These are phyloP conservation scores for Coturnix japonica DNA, from an alignment of 2,113 vertebrate species.

Conservation along the genomic window DNA sequence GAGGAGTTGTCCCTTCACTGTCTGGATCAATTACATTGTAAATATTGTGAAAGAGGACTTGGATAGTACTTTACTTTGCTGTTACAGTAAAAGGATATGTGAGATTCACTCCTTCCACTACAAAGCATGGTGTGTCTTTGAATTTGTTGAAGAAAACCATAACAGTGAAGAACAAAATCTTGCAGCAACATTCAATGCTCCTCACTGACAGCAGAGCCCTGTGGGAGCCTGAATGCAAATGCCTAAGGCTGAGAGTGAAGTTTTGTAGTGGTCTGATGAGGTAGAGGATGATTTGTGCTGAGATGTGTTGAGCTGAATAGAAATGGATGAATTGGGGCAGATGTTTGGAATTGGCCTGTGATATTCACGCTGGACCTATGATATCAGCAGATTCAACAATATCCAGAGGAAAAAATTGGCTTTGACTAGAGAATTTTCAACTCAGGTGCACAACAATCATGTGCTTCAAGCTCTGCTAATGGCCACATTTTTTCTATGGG, in stretches of 20 bases:
- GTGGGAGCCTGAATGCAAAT: not conserved
- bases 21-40: not conserved
- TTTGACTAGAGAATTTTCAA: not conserved
- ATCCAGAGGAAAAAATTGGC: not conserved
- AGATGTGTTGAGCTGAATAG: not conserved
- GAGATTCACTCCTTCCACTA: not conserved
- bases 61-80: not conserved
- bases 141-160: not conserved
- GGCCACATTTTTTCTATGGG: conserved; percentile 45
- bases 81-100: not conserved
- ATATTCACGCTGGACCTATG: conserved; percentile 30
- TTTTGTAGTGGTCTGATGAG: not conserved
- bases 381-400: conserved; percentile 22
- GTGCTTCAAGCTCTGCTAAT: not conserved
- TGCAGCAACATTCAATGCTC: not conserved
- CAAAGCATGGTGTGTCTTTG: not conserved
- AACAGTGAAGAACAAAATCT: not conserved
- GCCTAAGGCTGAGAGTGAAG: not conserved
- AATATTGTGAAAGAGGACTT: not conserved
- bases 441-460: conserved; percentile 37
- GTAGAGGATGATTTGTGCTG: not conserved
- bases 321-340: not conserved
- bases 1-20: not conserved
- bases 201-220: not conserved
- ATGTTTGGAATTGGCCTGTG: not conserved